phyloP scores from a whole-genome alignment of 2,113 vertebrate genomes.

The Petaurus breviceps region DNA sequence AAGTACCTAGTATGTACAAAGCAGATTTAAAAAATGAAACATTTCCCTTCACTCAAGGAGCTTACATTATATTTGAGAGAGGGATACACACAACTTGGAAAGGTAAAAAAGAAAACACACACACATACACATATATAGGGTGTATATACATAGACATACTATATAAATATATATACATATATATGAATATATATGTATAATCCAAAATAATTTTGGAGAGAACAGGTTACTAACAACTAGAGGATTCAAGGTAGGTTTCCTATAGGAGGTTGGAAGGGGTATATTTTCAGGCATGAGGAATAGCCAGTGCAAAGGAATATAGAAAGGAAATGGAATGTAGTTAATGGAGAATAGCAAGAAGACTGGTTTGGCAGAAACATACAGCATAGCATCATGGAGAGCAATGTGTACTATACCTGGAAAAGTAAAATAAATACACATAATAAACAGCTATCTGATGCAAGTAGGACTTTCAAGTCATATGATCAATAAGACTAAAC shows the following conservation, averaged over 20 bases:
- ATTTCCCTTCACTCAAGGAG: not conserved
- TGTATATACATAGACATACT: not conserved
- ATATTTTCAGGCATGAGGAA: not conserved
- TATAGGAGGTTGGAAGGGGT: not conserved
- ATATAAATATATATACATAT: not conserved
- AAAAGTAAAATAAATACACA: not conserved
- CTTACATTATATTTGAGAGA: not conserved
- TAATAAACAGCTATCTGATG: not conserved
- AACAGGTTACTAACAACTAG: not conserved
- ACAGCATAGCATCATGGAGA: not conserved
- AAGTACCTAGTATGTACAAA: not conserved
- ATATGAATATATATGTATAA: not conserved
- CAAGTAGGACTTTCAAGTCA: not conserved
- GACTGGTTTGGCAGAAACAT: not conserved
- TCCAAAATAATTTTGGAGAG: not conserved
- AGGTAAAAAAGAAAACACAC: not conserved
- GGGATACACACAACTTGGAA: not conserved
- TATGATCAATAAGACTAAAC: not conserved
- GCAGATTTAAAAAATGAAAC: not conserved
- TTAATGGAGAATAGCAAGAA: not conserved
- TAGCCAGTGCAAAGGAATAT: not conserved
- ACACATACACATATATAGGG: not conserved
- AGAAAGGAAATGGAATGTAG: not conserved
- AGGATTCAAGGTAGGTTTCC: not conserved
- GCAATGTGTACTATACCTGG: not conserved